phyloP scores from a whole-genome alignment of 2,797 vertebrate genomes.

The Sus cebifrons region DNA sequence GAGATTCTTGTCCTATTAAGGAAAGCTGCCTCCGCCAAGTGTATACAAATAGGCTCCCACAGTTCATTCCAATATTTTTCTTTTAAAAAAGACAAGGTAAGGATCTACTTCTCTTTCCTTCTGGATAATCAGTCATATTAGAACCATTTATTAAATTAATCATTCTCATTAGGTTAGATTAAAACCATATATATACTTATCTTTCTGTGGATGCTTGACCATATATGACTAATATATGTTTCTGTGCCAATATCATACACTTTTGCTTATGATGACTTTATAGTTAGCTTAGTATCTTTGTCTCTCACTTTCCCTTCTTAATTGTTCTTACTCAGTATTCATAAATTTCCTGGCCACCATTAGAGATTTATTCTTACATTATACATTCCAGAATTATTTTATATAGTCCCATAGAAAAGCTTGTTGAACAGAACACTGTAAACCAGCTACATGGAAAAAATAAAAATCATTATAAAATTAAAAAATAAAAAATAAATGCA shows the following conservation, averaged over 20 bases:
- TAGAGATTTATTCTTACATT: neutral
- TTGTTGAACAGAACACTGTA: no score
- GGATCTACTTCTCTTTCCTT: neutral
- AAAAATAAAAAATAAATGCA: no score
- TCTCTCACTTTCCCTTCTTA: neutral
- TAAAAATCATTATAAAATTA: no score
- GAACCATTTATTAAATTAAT: neutral
- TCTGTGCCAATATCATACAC: neutral
- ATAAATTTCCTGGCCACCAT: neutral
- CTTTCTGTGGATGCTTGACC: neutral
- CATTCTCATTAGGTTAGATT: neutral
- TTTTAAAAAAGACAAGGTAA: neutral
- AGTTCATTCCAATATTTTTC: constrained; percentile 17
- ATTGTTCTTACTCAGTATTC: constrained; percentile 29
- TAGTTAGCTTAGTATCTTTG: neutral
- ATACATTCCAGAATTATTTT: constrained; percentile 8
- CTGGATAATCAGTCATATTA: neutral
- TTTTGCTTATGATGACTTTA: neutral
- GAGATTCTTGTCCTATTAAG: neutral
- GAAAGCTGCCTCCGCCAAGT: neutral
- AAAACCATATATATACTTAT: neutral
- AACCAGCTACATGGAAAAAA: no score
- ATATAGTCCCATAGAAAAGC: neutral
- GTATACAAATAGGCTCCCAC: neutral
- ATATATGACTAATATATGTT: neutral